These are phyloP conservation scores for Rhamphomyia laevipes DNA, from an alignment of 2,888 invertebrate genomes.

Conservation along the genomic window DNA sequence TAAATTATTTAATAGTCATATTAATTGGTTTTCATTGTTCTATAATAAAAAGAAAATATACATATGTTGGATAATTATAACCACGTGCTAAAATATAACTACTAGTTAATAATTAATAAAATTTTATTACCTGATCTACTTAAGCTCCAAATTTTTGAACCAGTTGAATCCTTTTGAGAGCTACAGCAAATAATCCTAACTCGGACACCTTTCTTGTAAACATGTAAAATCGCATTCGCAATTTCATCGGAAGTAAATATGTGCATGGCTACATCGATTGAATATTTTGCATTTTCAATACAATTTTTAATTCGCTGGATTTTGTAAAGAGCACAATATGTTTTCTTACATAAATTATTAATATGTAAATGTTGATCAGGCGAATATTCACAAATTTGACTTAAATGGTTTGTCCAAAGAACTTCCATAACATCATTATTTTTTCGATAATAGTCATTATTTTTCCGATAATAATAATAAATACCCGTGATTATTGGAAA, in stretches of 20 bases:
- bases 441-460: no score
- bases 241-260: slow-evolving; percentile 23
- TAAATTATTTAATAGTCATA: no score
- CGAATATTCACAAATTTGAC: not conserved
- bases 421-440: not conserved
- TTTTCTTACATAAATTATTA: not conserved
- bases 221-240: slow-evolving; percentile 19
- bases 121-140: slow-evolving; percentile 13
- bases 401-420: not conserved
- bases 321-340: not conserved
- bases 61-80: no score
- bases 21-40: no score
- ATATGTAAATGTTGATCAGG: no score
- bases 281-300: slow-evolving; percentile 24
- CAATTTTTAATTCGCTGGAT: not conserved
- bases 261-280: slow-evolving; percentile 31
- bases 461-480: no score
- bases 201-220: slow-evolving; percentile 22
- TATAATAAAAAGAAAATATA: no score
- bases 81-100: no score
- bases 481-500: no score
- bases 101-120: no score
- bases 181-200: slow-evolving; percentile 27
- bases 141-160: slow-evolving; percentile 20
- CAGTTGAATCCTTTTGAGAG: slow-evolving; percentile 22